These are phyloP conservation scores for Drosophila paramelanica DNA, from an alignment of 2,888 invertebrate genomes.

Conservation along the genomic window DNA sequence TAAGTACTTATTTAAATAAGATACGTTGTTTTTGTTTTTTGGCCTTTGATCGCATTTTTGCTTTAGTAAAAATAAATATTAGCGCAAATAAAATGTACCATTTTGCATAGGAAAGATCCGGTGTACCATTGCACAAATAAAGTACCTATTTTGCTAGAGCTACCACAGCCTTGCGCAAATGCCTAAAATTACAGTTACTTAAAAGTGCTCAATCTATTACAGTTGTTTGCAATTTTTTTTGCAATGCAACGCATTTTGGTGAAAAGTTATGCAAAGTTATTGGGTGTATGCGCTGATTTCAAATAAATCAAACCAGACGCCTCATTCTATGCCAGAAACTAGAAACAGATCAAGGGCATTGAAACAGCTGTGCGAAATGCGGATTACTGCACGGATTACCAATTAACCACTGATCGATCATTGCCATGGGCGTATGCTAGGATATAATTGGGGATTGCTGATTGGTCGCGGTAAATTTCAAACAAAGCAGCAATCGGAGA, in stretches of 20 bases:
- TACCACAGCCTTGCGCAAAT: not conserved
- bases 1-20: too few relatives aligned
- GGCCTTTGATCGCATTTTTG: too few relatives aligned
- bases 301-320: conserved; percentile 85
- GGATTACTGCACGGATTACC: conserved; percentile 86
- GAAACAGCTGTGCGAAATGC: conserved; percentile 88
- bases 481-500: conserved; percentile 87
- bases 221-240: too few relatives aligned
- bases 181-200: not conserved
- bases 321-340: conserved; percentile 86
- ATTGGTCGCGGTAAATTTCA: conserved; percentile 92
- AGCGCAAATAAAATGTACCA: not conserved
- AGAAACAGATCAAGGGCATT: conserved; percentile 85
- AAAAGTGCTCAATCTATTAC: not conserved
- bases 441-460: conserved; percentile 23
- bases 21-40: too few relatives aligned
- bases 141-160: not conserved
- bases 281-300: conserved; percentile 87
- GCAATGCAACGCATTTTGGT: not conserved
- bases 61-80: too few relatives aligned
- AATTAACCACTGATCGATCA: conserved; percentile 89
- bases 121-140: not conserved
- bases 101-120: not conserved
- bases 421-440: conserved; percentile 91
- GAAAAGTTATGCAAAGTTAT: not conserved